phyloP scores from a whole-genome alignment of 2,113 vertebrate genomes.

The Oncorhynchus clarkii region DNA sequence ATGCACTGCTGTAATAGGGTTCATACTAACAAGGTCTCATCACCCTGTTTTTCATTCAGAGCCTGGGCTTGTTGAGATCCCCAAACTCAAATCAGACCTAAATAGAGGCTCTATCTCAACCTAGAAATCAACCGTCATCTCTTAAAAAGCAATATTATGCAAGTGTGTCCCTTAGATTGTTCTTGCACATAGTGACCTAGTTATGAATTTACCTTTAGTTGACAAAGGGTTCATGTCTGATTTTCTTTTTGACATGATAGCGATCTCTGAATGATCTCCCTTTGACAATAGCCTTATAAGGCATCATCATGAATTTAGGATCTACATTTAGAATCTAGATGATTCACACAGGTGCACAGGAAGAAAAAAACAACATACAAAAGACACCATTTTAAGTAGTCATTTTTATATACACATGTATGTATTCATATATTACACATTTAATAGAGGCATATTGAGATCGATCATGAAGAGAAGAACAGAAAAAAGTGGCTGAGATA shows the following conservation, averaged over 20 bases:
- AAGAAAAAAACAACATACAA: slow-evolving; percentile 24
- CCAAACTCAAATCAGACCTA: not conserved
- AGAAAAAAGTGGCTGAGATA: slow-evolving; percentile 79
- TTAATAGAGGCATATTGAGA: slow-evolving; percentile 86
- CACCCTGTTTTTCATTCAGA: not conserved
- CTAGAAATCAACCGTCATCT: not conserved
- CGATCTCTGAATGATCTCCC: not conserved
- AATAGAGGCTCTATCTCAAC: not conserved
- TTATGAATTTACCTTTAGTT: not conserved
- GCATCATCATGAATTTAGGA: not conserved
- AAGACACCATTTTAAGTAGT: slow-evolving; percentile 50
- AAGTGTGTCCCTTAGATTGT: not conserved
- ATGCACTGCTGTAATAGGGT: no score
- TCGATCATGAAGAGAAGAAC: slow-evolving; percentile 73
- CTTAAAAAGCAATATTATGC: not conserved
- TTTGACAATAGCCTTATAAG: not conserved
- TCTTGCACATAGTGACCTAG: not conserved
- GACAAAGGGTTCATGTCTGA: not conserved
- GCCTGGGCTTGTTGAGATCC: not conserved
- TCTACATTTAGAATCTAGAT: no score
- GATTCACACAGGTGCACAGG: not conserved
- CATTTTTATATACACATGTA: slow-evolving; percentile 80
- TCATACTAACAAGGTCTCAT: not conserved
- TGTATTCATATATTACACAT: slow-evolving; percentile 89
- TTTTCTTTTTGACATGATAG: not conserved